Evolutionary conservation across 1,140 invertebrate species (phyloP).

Genomic region (Heliothis subflexa): DNA sequence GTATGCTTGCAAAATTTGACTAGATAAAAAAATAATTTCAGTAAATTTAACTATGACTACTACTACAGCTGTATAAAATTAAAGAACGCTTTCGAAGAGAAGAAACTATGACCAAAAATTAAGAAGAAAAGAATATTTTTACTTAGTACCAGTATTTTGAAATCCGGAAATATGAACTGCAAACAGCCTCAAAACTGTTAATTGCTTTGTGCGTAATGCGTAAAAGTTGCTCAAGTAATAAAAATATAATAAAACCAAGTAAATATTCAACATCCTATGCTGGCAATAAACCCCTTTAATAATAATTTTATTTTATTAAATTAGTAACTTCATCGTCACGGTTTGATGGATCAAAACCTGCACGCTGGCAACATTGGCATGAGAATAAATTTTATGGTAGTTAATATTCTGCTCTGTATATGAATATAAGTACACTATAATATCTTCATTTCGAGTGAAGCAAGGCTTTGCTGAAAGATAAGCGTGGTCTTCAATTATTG

Average conservation of each 20-base stretch:
- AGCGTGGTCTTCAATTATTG: background rate
- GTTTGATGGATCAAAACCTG: background rate
- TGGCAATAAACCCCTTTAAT: background rate
- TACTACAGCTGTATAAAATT: no score
- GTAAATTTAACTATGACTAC: background rate
- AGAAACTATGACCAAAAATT: no score
- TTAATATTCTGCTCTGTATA: constrained; percentile 39
- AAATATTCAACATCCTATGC: background rate
- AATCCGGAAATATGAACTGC: background rate
- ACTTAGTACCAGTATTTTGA: background rate
- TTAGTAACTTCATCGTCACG: background rate
- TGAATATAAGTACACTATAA: constrained; percentile 20
- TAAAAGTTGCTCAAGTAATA: constrained; percentile 12
- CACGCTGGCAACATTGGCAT: constrained; percentile 1
- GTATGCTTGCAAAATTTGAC: no score
- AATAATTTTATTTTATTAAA: constrained; percentile 3
- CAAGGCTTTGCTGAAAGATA: background rate
- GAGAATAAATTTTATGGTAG: constrained; percentile 44
- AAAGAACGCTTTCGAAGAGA: no score
- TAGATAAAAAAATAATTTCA: no score
- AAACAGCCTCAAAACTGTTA: constrained; percentile 4
- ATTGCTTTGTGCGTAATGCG: background rate
- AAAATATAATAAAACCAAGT: background rate
- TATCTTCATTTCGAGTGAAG: constrained; percentile 10
- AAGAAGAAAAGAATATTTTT: no score